phyloP scores from a whole-genome alignment of 2,888 invertebrate species.

The Pimpla rufipes region DNA sequence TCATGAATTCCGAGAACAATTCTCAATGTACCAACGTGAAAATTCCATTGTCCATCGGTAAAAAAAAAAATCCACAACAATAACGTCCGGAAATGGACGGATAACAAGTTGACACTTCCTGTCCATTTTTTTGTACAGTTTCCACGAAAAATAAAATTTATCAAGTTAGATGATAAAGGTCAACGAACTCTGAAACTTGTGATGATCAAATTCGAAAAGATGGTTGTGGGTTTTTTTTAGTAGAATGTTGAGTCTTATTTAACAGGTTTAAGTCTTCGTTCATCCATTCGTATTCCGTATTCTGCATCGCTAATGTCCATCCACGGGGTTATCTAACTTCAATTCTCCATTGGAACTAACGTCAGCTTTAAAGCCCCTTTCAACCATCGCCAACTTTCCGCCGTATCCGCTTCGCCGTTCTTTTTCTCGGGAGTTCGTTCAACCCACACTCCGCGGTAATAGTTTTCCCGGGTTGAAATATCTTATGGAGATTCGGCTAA shows the following conservation, averaged over 20 bases:
- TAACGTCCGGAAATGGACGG: slow-evolving; percentile 3
- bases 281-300: background rate
- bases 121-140: background rate
- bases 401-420: background rate
- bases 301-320: background rate
- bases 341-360: background rate
- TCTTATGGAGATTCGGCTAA: slow-evolving; percentile 27
- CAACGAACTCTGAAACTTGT: background rate
- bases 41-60: background rate
- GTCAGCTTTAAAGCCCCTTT: slow-evolving; percentile 12
- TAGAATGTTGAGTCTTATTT: background rate
- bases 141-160: background rate
- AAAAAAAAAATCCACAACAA: background rate
- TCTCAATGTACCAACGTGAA: background rate
- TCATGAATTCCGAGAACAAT: slow-evolving; percentile 36
- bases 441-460: slow-evolving; percentile 3
- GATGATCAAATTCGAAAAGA: background rate
- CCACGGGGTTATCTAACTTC: background rate
- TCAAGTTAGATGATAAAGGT: background rate
- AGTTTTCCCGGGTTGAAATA: slow-evolving; percentile 23
- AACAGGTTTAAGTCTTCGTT: background rate
- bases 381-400: slow-evolving; percentile 21
- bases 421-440: slow-evolving; percentile 12
- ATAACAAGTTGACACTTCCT: background rate
- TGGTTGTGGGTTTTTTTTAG: background rate